A percentile compares a stretch with the other conserved stretches of the same genome.
phyloP scores from a whole-genome alignment of 2,797 vertebrate genomes.

The Oreonectes daqikongensis region DNA sequence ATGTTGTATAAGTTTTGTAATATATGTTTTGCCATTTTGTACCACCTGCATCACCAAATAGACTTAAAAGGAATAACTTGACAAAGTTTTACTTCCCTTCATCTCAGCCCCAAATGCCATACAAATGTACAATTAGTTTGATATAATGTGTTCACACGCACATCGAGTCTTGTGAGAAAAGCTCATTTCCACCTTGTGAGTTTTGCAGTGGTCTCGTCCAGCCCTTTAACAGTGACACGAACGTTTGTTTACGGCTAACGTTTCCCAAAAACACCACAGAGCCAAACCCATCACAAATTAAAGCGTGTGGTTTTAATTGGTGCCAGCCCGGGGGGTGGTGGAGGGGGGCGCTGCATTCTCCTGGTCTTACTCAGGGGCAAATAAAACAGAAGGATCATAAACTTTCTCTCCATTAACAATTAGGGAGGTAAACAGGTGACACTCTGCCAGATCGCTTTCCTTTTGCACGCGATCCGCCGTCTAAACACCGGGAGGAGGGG shows the following conservation, averaged over 20 bases:
- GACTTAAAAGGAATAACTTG: background rate
- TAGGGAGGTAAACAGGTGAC: conserved; percentile 77
- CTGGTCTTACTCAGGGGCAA: conserved; percentile 73
- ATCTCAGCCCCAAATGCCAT: background rate
- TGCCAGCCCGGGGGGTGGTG: conserved; percentile 46
- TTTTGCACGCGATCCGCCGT: conserved; percentile 75
- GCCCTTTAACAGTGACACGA: conserved; percentile 28
- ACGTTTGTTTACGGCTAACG: conserved; percentile 45
- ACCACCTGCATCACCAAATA: background rate
- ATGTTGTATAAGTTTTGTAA: too few relatives aligned
- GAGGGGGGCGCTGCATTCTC: conserved; percentile 66
- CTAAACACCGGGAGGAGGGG: conserved; percentile 58
- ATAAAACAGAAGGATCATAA: conserved; percentile 80
- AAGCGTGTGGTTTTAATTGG: conserved; percentile 74
- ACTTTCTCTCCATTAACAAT: conserved; percentile 73
- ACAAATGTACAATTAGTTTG: background rate
- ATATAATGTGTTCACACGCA: background rate
- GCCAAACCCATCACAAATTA: conserved; percentile 57
- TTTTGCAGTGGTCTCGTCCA: background rate
- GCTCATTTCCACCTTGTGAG: conserved; percentile 13
- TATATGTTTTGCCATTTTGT: background rate
- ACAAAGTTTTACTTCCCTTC: background rate
- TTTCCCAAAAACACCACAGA: conserved; percentile 32
- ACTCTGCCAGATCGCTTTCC: conserved; percentile 68
- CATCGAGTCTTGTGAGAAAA: conserved; percentile 26